Conservation (phyloP, 1,140 invertebrate genomes). For the Eumeta japonica region DNA sequence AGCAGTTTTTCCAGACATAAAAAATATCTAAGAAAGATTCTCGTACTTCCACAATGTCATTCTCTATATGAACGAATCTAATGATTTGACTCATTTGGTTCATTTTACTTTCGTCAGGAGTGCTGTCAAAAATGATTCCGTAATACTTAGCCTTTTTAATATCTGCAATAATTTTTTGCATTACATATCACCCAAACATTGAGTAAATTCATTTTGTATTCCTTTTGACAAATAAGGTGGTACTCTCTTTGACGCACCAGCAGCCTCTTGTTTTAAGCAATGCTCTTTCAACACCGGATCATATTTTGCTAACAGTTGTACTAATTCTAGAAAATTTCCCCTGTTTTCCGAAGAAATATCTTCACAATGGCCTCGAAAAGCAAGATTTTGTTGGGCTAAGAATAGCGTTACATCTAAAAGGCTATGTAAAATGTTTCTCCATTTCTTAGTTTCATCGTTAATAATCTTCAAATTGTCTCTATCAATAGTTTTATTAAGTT, state of each 20-base stretch:
- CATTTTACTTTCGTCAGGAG: conserved; percentile 8
- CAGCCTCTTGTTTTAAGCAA: no score
- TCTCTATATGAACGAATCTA: conserved; percentile 8
- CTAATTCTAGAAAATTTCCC: no score
- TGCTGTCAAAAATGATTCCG: no score
- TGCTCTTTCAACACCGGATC: no score
- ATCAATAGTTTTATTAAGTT: no score
- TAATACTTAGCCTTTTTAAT: no score
- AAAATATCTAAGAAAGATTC: no score
- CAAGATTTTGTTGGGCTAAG: conserved; percentile 25
- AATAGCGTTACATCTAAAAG: conserved; percentile 22
- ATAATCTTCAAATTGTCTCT: no score
- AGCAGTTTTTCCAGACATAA: no score
- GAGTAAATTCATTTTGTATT: conserved; percentile 23
- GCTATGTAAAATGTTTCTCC: conserved; percentile 14
- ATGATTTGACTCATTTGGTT: conserved; percentile 11
- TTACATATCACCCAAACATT: conserved; percentile 14
- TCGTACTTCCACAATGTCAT: conserved; percentile 6
- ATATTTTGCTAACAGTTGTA: no score
- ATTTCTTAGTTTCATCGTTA: no score
- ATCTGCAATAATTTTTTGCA: conserved; percentile 11
- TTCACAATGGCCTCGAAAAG: conserved; percentile 26
- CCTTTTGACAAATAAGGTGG: conserved; percentile 17
- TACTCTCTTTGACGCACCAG: no score
- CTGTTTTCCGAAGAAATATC: conserved; percentile 15